Conservation (phyloP, 2,888 invertebrate species). For the Caenorhabditis doughertyi region DNA sequence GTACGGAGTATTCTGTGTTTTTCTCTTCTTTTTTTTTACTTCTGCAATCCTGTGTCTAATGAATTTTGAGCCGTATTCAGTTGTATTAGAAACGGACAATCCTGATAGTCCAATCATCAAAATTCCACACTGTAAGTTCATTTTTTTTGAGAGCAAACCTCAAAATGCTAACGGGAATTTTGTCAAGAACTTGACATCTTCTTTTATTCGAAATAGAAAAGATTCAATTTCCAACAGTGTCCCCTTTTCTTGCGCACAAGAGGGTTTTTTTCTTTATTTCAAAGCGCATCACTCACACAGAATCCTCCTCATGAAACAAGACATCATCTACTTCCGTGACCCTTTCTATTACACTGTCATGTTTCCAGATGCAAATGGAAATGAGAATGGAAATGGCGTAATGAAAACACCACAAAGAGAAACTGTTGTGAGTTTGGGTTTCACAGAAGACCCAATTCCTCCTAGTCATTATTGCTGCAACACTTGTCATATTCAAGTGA, state of each 20-base stretch:
- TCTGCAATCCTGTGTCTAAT: constrained; percentile 57
- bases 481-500: constrained; percentile 51
- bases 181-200: constrained; percentile 19
- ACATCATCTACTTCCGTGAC: constrained; percentile 29
- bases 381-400: constrained; percentile 58
- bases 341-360: constrained; percentile 39
- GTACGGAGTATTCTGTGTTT: constrained; percentile 2
- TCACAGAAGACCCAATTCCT: constrained; percentile 64
- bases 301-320: constrained; percentile 19
- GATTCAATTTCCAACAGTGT: constrained; percentile 45
- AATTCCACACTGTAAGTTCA: constrained; percentile 50
- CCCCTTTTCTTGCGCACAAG: neutral
- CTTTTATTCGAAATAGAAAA: constrained; percentile 11
- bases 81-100: constrained; percentile 49
- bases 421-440: constrained; percentile 65
- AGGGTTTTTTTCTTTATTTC: neutral
- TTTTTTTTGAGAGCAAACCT: too few species aligned
- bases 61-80: constrained; percentile 56
- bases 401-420: constrained; percentile 60
- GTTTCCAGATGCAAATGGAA: constrained; percentile 60
- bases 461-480: constrained; percentile 64
- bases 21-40: neutral
- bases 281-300: constrained; percentile 15
- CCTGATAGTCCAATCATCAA: constrained; percentile 51
- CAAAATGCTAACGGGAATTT: too few species aligned